Base-by-base conservation (phyloP, 2,113 vertebrate species). In the Rynchops niger region DNA sequence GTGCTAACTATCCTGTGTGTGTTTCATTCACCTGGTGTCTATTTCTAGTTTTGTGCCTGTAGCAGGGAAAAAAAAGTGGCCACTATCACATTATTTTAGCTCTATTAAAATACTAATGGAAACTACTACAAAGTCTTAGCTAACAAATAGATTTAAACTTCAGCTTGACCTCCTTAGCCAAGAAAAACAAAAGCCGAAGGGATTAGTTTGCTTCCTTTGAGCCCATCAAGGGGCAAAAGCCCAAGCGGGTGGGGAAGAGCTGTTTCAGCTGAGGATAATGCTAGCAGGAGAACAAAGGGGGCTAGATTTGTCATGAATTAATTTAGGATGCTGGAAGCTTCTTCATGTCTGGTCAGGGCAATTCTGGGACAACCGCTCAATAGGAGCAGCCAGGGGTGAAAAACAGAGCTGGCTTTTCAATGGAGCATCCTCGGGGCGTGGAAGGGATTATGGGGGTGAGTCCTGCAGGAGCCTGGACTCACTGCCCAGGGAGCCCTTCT, bases 131-230 rank as follows among this genome's bases (percentile, higher is more conserved):
- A 95, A 49, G 49, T 76, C 65, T 52, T 84, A 79, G 58, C 52
- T 87, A 76, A 73, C 61, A 82, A 91, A 79, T 43, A 70, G 71
- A 61, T 87, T 91, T 94, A 80, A 95, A 93, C 66, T 85, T 95
- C 40, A 65, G 15, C 45, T 95, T 92, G 93, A 86, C 82, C 87
- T 92, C 55, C 71, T 73, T 71, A 88, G 59, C 79, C 47, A 83
- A 88, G 79, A n/a, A 88, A 95, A 96, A 85, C 79, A 83, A 93
- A 96, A 86, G 42, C 55, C 6, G 7, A 83, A 50, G 38, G 67
- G 82, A 93, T 92, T 94, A 87, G n/a, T 84, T 89, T 92, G 59
- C 67, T 89, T 80, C n/a, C 63, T 74, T 23, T 55, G 38, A 93
- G 55, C 29, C 59, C 59, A 92, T 86, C 69, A 91, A 72, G 61